Evolutionary conservation across 2,113 vertebrate genomes (phyloP).

Genomic region (Vireo altiloquus): DNA sequence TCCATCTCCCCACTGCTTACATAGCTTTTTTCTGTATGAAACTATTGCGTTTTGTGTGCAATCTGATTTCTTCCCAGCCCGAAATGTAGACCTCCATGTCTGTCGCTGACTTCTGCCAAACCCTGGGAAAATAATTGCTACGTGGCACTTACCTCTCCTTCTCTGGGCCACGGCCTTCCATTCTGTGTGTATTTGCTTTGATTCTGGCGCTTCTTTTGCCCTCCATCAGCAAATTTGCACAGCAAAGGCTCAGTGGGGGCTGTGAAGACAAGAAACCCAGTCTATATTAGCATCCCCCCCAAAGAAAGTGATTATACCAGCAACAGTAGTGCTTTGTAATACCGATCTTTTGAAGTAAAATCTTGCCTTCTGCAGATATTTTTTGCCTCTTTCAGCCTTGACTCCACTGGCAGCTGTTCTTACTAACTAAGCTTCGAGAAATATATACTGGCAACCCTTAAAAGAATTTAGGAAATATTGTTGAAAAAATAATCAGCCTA

Average conservation of each 20-base stretch:
- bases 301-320: conserved; percentile 61
- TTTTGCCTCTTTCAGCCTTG: conserved; percentile 67
- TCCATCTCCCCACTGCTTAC: neutral
- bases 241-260: conserved; percentile 95
- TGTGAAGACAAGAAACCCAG: conserved; percentile 78
- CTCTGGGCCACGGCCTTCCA: conserved; percentile 93
- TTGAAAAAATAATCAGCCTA: conserved; percentile 83
- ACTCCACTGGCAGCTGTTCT: conserved; percentile 70
- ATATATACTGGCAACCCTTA: conserved; percentile 75
- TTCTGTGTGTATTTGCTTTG: conserved; percentile 98
- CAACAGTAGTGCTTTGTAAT: conserved; percentile 69
- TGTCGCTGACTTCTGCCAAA: neutral
- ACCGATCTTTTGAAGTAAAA: conserved; percentile 73
- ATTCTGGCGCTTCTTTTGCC: conserved; percentile 97
- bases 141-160: conserved; percentile 88
- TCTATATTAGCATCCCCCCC: conserved; percentile 66
- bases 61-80: neutral
- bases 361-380: conserved; percentile 73
- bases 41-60: neutral
- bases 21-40: neutral
- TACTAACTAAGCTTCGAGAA: conserved; percentile 73
- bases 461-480: conserved; percentile 80
- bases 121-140: neutral
- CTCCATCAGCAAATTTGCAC: conserved; percentile 98
- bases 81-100: neutral